Conservation (phyloP, 1,140 invertebrate species). For the Pseudobourletiella spinata region DNA sequence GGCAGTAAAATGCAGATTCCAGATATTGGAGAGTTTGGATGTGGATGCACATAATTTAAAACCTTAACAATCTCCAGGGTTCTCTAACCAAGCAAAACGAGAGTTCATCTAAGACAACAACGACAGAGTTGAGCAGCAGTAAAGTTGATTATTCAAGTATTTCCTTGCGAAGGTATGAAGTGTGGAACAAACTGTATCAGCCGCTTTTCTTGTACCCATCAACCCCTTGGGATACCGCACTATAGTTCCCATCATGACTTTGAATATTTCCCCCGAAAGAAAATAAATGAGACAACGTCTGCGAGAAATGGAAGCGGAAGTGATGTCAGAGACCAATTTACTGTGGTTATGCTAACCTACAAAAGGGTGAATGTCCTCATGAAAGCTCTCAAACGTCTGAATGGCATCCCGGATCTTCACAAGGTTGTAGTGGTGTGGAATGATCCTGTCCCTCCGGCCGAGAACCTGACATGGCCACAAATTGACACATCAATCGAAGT, state of each 20-base stretch:
- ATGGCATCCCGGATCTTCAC: conserved; percentile 90
- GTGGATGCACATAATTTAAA: too few species aligned
- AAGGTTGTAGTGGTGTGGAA: conserved; percentile 98
- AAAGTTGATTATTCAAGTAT: conserved; percentile 58
- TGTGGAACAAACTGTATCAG: conserved; percentile 29
- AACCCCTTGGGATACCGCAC: conserved; percentile 34
- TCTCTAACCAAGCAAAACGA: too few species aligned
- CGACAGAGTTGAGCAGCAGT: too few species aligned
- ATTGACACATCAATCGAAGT: conserved; percentile 85
- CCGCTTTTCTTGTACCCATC: conserved; percentile 30
- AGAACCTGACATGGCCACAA: conserved; percentile 85
- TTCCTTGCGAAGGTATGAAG: conserved; percentile 29
- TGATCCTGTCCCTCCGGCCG: conserved; percentile 68
- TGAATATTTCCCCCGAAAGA: conserved; percentile 73
- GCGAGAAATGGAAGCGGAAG: too few species aligned
- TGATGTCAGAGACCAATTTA: conserved; percentile 90
- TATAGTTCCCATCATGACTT: conserved; percentile 25
- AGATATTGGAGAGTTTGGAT: too few species aligned
- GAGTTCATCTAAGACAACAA: too few species aligned
- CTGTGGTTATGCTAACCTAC: conserved; percentile 94
- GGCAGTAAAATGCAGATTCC: too few species aligned
- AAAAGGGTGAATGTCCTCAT: conserved; percentile 89
- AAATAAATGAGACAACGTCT: conserved; percentile 92
- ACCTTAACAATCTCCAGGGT: too few species aligned
- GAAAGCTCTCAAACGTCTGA: conserved; percentile 75